phyloP scores from a whole-genome alignment of 2,113 vertebrate species.

The Syrrhaptes paradoxus region DNA sequence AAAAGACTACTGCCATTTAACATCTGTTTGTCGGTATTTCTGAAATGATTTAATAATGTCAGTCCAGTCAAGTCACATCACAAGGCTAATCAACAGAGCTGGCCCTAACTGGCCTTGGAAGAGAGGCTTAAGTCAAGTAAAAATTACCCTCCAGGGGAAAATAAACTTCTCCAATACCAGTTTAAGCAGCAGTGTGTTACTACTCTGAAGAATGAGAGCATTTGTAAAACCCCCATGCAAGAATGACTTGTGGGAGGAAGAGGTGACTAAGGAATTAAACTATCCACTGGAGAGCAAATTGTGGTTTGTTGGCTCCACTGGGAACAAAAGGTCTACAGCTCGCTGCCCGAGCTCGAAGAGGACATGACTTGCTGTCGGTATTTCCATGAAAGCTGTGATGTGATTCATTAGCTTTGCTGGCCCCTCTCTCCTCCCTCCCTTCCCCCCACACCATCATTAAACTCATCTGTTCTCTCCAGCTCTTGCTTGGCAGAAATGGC shows the following conservation, averaged over 20 bases:
- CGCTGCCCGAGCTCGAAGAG: background rate
- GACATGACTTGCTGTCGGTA: constrained; percentile 40
- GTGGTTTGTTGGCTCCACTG: constrained; percentile 47
- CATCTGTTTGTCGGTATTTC: background rate
- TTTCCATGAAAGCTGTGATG: constrained; percentile 60
- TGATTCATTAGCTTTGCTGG: constrained; percentile 60
- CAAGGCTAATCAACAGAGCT: background rate
- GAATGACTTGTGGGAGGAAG: constrained; percentile 36
- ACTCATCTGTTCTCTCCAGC: constrained; percentile 50
- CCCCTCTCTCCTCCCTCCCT: constrained; percentile 38
- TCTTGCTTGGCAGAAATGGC: constrained; percentile 50
- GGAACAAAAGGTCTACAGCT: constrained; percentile 46
- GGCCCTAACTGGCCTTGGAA: constrained; percentile 16
- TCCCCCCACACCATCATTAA: constrained; percentile 57
- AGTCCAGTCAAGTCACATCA: constrained; percentile 3
- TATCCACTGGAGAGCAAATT: constrained; percentile 40
- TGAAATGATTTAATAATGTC: background rate
- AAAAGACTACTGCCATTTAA: background rate
- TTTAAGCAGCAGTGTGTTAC: constrained; percentile 31
- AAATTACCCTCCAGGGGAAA: constrained; percentile 24
- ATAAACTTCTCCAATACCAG: constrained; percentile 19
- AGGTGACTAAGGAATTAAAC: constrained; percentile 63
- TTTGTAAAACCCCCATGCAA: constrained; percentile 18
- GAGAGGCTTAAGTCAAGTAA: background rate
- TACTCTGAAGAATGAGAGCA: constrained; percentile 19